phyloP scores from a whole-genome alignment of 2,888 invertebrate genomes.

The Dicyrtomina minuta region DNA sequence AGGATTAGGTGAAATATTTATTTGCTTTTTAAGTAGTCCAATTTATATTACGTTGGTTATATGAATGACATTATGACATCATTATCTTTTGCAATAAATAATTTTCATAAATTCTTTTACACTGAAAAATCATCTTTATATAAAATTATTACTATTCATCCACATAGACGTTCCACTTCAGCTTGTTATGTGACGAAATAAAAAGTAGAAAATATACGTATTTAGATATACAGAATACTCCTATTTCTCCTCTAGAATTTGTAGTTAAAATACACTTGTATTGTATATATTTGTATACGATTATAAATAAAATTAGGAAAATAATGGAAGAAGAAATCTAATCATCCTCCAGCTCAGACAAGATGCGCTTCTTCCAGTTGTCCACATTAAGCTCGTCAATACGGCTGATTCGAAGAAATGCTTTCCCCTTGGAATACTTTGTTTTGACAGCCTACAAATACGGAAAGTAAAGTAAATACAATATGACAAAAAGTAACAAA shows the following conservation, averaged over 20 bases:
- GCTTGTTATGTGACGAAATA: too few relatives aligned
- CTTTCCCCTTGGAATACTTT: slow-evolving; percentile 62
- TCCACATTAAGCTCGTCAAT: slow-evolving; percentile 5
- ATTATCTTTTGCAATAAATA: too few relatives aligned
- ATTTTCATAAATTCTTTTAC: too few relatives aligned
- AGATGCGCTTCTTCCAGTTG: slow-evolving; percentile 19
- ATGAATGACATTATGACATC: too few relatives aligned
- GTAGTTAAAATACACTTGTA: not conserved
- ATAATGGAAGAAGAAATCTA: not conserved
- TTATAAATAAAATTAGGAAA: not conserved
- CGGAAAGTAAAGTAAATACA: slow-evolving; percentile 8
- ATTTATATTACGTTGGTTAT: too few relatives aligned
- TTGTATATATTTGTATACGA: not conserved
- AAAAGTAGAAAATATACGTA: too few relatives aligned
- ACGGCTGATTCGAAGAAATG: slow-evolving; percentile 7
- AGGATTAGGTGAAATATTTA: too few relatives aligned
- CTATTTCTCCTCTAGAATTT: slow-evolving; percentile 8
- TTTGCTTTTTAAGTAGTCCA: too few relatives aligned
- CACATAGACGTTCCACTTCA: too few relatives aligned
- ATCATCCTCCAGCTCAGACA: not conserved
- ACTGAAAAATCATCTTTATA: not conserved
- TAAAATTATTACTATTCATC: too few relatives aligned
- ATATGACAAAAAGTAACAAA: too few relatives aligned
- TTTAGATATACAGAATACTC: not conserved
- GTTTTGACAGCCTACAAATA: slow-evolving; percentile 62